Evolutionary conservation across 2,888 invertebrate species (phyloP).

Genomic region (Drosophila parthenogenetica): DNA sequence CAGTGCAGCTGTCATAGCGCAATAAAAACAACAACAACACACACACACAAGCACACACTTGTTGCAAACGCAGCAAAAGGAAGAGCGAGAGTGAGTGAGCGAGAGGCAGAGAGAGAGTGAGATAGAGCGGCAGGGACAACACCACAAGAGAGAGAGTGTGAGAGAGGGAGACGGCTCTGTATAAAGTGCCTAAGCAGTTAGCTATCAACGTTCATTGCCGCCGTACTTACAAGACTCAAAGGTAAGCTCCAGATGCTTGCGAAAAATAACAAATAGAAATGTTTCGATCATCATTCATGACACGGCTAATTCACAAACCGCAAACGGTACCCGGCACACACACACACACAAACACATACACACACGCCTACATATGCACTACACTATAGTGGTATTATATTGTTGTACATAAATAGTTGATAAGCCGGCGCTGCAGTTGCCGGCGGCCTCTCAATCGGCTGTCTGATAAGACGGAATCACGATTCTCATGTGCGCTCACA

Average conservation of each 20-base stretch:
- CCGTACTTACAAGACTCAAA: slow-evolving; percentile 67
- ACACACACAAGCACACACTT: slow-evolving; percentile 52
- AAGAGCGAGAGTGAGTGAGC: slow-evolving; percentile 26
- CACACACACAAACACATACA: slow-evolving; percentile 6
- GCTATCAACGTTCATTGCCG: slow-evolving; percentile 62
- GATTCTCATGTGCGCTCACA: slow-evolving; percentile 72
- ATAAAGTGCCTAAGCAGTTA: slow-evolving; percentile 67
- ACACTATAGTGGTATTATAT: neutral
- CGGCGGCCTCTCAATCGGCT: slow-evolving; percentile 51
- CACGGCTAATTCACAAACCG: slow-evolving; percentile 41
- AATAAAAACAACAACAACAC: slow-evolving; percentile 23
- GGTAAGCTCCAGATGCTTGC: slow-evolving; percentile 59
- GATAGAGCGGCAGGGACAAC: slow-evolving; percentile 24
- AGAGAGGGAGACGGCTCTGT: slow-evolving; percentile 33
- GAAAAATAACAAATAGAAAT: slow-evolving; percentile 24
- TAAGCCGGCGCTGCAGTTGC: slow-evolving; percentile 65
- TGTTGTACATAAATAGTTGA: slow-evolving; percentile 44
- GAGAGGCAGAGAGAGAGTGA: slow-evolving; percentile 16
- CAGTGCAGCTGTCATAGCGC: slow-evolving; percentile 55
- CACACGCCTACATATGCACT: neutral
- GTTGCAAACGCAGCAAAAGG: slow-evolving; percentile 63
- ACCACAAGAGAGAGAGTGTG: slow-evolving; percentile 25
- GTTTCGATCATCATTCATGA: slow-evolving; percentile 56
- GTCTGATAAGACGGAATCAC: slow-evolving; percentile 75
- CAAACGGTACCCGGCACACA: slow-evolving; percentile 54